phyloP scores from a whole-genome alignment of 2,888 invertebrate species.

The Microctonus hyperodae region DNA sequence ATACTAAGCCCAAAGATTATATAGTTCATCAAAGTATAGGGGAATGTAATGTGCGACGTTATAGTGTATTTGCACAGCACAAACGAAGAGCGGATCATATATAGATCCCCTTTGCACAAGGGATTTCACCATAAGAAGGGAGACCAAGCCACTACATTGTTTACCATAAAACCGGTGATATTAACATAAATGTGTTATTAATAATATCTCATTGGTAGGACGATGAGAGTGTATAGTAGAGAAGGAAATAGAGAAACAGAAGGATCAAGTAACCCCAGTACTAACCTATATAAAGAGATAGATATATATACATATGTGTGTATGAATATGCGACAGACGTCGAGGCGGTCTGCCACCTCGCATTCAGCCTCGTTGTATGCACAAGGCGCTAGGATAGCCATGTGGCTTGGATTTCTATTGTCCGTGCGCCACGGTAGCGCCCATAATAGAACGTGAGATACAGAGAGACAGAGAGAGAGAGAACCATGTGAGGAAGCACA shows the following conservation, averaged over 20 bases:
- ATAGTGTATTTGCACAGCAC: slow-evolving; percentile 21
- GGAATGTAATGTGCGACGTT: neutral
- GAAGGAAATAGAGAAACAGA: neutral
- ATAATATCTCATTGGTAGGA: slow-evolving; percentile 44
- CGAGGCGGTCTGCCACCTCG: slow-evolving; percentile 38
- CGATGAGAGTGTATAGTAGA: neutral
- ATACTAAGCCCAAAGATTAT: slow-evolving; percentile 13
- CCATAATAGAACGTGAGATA: slow-evolving; percentile 28
- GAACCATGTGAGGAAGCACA: slow-evolving; percentile 8
- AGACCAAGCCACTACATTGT: slow-evolving; percentile 16
- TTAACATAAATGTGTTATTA: slow-evolving; percentile 47
- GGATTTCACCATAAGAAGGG: neutral
- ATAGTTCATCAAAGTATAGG: neutral
- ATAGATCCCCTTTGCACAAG: slow-evolving; percentile 6
- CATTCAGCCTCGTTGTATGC: slow-evolving; percentile 44
- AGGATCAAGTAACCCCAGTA: neutral
- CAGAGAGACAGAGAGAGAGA: no score
- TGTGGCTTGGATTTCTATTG: slow-evolving; percentile 38
- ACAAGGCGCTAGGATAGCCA: slow-evolving; percentile 41
- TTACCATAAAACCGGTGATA: slow-evolving; percentile 16
- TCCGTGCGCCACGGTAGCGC: slow-evolving; percentile 15
- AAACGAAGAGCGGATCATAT: slow-evolving; percentile 24
- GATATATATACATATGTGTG: neutral
- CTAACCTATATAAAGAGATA: neutral
- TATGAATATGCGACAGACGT: slow-evolving; percentile 24